These are phyloP conservation scores for Calameuta idolon DNA, from an alignment of 2,888 invertebrate genomes.

Conservation along the genomic window DNA sequence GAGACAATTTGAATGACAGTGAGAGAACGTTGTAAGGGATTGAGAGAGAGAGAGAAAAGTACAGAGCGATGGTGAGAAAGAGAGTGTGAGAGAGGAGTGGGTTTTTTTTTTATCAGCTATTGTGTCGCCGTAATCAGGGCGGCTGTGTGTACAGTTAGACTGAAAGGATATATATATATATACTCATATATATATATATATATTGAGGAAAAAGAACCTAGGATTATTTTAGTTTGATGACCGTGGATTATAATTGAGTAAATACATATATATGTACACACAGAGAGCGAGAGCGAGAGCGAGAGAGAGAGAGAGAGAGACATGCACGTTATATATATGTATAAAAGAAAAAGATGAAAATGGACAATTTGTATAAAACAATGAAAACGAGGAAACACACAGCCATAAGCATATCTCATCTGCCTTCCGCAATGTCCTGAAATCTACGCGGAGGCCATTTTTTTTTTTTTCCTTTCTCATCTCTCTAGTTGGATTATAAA, in stretches of 20 bases:
- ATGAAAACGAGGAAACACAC: no score
- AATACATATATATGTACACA: constrained; percentile 24
- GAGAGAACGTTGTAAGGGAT: neutral
- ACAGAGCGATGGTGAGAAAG: constrained; percentile 9
- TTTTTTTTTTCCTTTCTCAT: no score
- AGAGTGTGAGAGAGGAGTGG: constrained; percentile 15
- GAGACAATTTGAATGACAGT: neutral
- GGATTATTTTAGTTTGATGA: neutral
- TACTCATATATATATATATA: constrained; percentile 14
- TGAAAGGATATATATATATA: constrained; percentile 34
- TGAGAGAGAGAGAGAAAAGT: neutral
- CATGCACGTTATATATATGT: constrained; percentile 19
- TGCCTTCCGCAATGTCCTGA: no score
- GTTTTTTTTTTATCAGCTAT: constrained; percentile 23
- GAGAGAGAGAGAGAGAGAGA: no score
- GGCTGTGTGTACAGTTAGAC: constrained; percentile 53
- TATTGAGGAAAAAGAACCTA: neutral
- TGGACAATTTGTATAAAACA: constrained; percentile 8
- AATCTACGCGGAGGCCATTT: no score
- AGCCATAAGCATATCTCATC: no score
- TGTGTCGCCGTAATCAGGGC: no score
- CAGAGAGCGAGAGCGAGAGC: neutral
- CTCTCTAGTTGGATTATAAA: no score
- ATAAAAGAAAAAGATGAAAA: constrained; percentile 25
- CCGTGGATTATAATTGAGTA: constrained; percentile 21